Base-by-base conservation (phyloP, 1,140 invertebrate genomes). In the Centruroides vittatus region DNA sequence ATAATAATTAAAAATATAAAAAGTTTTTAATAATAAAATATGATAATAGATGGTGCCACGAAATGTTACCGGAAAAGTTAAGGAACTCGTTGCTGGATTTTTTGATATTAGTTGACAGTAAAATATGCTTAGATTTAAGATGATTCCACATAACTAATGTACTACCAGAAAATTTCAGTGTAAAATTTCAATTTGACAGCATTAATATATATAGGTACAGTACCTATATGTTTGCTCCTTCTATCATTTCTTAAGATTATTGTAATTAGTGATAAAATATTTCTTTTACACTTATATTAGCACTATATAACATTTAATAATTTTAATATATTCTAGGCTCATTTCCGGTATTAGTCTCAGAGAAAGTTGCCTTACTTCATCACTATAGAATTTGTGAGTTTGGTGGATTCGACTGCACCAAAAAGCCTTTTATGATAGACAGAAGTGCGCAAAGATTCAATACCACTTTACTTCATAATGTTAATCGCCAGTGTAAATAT, bases 331-430 rank as follows among this genome's bases (percentile, higher is more conserved):
- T 61, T 57, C 10, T 34, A 63, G 65, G 61, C 9, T 58, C 52
- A 35, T 56, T 53, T 3, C 86, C 86, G 0, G 73, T 88, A 1
- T 88, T 89, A 65, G 86, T 93, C 2, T 85, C 86, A 0, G 78
- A 85, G 1, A 84, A 86, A 51, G 80, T 85, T 1, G 92, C 86
- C 0, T 85, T 93, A 58, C 75, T 98, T 35, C 92, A 97, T 69
- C 93, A 97, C 71, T 96, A 96, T 70, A 73, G 92, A 47, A 84
- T 86, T 82, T 77, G 87, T 72, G 88, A 91, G 70, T 89, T 89
- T 66, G 88, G 88, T 1, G 88, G 88, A 34, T 82, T 89, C 68
- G 85, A 89, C 69, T 91, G 88, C 70, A 79, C 89, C 3, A 86
- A 88, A 70, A 83, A 69, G 4, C 50, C 49, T 10, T 62, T 66